phyloP scores from a whole-genome alignment of 2,888 invertebrate species.

The Temnothorax unifasciatus region DNA sequence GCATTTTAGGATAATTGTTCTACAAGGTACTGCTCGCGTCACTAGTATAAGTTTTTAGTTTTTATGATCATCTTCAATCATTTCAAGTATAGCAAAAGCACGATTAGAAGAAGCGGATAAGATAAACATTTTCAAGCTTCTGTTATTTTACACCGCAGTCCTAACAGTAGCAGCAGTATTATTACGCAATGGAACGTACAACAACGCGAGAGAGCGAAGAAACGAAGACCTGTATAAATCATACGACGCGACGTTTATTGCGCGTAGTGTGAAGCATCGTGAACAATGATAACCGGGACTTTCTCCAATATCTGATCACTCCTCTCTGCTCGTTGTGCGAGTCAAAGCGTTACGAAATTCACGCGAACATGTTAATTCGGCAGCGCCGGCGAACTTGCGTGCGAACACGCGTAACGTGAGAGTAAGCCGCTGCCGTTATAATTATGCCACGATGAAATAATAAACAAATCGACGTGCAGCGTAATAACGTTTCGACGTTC shows the following conservation, averaged over 20 bases:
- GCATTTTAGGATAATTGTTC: too few species aligned
- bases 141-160: too few species aligned
- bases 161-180: too few species aligned
- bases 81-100: too few species aligned
- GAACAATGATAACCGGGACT: slow-evolving; percentile 45
- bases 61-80: too few species aligned
- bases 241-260: neutral
- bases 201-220: neutral
- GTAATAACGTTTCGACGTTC: neutral
- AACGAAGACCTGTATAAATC: slow-evolving; percentile 5
- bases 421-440: neutral
- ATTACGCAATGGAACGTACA: too few species aligned
- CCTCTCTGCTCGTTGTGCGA: neutral
- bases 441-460: slow-evolving; percentile 16
- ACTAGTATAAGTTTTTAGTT: too few species aligned
- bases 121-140: too few species aligned
- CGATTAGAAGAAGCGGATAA: too few species aligned
- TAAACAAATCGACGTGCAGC: neutral
- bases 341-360: neutral
- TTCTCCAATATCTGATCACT: slow-evolving; percentile 51
- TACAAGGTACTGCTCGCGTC: too few species aligned
- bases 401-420: neutral
- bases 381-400: too few species aligned
- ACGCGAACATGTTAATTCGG: slow-evolving; percentile 28
- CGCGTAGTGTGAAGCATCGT: neutral